phyloP scores from a whole-genome alignment of 2,113 vertebrate species.

The Hippocampus mohnikei region DNA sequence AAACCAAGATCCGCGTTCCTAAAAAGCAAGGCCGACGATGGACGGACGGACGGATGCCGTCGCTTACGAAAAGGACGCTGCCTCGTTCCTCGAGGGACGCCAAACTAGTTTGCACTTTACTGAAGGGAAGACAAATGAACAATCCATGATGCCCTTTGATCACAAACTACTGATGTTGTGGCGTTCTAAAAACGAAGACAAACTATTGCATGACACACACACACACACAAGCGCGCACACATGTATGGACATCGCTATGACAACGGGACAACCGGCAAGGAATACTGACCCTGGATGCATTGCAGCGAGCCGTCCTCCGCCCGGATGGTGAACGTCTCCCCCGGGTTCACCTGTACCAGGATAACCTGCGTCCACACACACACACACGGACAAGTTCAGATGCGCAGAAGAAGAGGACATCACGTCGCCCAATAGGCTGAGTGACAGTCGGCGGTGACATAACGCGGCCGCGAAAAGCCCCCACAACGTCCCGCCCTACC shows the following conservation, averaged over 20 bases:
- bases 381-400: not conserved
- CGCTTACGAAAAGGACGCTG: too few relatives aligned
- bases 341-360: conserved; percentile 96
- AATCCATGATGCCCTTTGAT: too few relatives aligned
- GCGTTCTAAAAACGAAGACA: too few relatives aligned
- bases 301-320: conserved; percentile 93
- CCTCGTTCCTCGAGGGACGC: too few relatives aligned
- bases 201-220: not conserved
- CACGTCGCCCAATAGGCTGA: not conserved
- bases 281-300: conserved; percentile 93
- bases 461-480: not conserved
- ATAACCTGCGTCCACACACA: conserved; percentile 80
- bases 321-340: conserved; percentile 95
- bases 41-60: too few relatives aligned
- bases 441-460: not conserved
- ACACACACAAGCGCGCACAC: not conserved
- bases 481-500: conserved; percentile 48
- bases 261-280: conserved; percentile 6
- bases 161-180: too few relatives aligned
- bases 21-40: too few relatives aligned
- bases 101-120: too few relatives aligned
- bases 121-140: too few relatives aligned
- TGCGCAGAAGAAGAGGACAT: not conserved
- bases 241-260: conserved; percentile 8
- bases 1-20: too few relatives aligned